Evolutionary conservation across 2,888 invertebrate genomes (phyloP), one percentile per base, ranked within the genome.

Genomic region (Coronaproctus castanopsis): DNA sequence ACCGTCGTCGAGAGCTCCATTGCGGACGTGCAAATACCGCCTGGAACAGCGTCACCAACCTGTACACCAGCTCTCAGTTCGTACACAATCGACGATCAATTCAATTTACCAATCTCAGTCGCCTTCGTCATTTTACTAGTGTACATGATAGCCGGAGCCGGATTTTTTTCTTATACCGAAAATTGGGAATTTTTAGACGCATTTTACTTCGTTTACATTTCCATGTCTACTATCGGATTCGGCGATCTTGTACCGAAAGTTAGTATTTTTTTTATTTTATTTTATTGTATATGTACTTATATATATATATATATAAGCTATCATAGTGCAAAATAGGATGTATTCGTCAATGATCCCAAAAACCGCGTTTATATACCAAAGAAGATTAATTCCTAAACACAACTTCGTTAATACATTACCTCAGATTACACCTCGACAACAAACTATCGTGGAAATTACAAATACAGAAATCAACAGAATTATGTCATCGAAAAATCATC

Each of bases 151-250:
- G 72, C 87, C 19, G 96, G 96, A 0, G 89, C 90, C 0, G 76
- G 82, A 1, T 80, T 86, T 1, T 95, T 87, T 68, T 80, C 79
- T 48, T 69, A 80, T 19, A 82, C 83, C 78, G 88, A 87, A 71
- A 75, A 77, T 0, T 97, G 96, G 96, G 78, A 78, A n/a, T 87
- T 90, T 71, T 85, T 93, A 67, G 87, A 90, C 62, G 83, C 95
- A 0, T 91, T 97, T 71, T 97, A 97, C 72, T 97, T 96, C 71
- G 89, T 96, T 2, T 96, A 96, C 70, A 88, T 96, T 66, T 92
- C 93, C 0, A 87, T 95, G 82, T 89, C 91, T 1, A 97, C 96
- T 1, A 93, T 97, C 61, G 96, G 96, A n/a, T 87, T 95, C 66
- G 93, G 93, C 2, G 93, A 95, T 73, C 78, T 85, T 63, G 87